Evolutionary conservation across 2,113 vertebrate species (phyloP), one percentile per base, ranked within the genome.

Genomic region (Tinamus guttatus): DNA sequence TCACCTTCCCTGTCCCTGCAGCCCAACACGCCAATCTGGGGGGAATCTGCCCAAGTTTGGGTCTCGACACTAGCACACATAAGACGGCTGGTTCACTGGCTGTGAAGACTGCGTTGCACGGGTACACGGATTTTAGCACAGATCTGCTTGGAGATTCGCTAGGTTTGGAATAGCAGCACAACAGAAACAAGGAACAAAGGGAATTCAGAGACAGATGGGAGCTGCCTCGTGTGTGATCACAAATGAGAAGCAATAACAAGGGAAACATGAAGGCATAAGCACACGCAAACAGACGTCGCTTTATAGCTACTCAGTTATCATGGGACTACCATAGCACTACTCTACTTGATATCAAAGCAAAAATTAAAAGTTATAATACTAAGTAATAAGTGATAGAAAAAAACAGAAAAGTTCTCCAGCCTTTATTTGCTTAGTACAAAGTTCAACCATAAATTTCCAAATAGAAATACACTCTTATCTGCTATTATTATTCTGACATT

Each of bases 261-360:
- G 77, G 14, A 19, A 90, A 59, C 40, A 80, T 12, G 51, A 93
- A 63, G 45, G 22, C 19, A 22, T 25, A 68, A 41, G 9, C 25
- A 40, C 25, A 80, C 73, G 73, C 68, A 80, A 58, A 59, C 16
- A 30, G 36, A 62, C 0, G 0, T 0, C 64, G 38, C 27, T 74
- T 67, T 83, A 90, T 16, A 83, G 30, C 24, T 32, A 74, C 32
- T 58, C 27, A 13, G 30, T 59, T 84, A 67, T 41, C 51, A 63
- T 3, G 10, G 34, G 5, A 30, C 19, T 70, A 8, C n/a, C 40
- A 25, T 34, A 60, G 9, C 27, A 40, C 3, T 47, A 58, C 28
- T 87, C 27, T 43, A 85, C 43, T 82, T 58, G 17, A 11, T 47
- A 73, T 52, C 75, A 32, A 38, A 62, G 6, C 36, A 54, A 49